Conservation (phyloP, 2,888 invertebrate genomes). For the Eulithis prunata region DNA sequence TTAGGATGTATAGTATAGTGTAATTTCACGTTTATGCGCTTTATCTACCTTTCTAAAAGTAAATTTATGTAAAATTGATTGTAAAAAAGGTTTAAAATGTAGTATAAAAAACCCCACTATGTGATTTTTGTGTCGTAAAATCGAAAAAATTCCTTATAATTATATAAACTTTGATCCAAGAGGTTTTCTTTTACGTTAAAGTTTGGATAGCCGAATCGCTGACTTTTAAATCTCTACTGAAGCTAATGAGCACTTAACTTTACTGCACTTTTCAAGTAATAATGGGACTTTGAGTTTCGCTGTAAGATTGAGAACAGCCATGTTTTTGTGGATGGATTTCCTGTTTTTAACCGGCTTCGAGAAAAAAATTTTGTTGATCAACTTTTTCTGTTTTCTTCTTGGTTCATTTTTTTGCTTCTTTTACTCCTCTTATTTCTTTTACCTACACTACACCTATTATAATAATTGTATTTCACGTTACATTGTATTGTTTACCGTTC, state of each 20-base stretch:
- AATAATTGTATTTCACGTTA: conserved; percentile 18
- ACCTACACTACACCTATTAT: conserved; percentile 9
- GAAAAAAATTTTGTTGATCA: not conserved
- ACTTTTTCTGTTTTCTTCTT: not conserved
- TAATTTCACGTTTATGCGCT: conserved; percentile 5
- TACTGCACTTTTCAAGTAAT: conserved; percentile 70
- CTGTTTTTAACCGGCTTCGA: not conserved
- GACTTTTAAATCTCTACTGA: conserved; percentile 49
- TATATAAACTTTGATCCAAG: conserved; percentile 29
- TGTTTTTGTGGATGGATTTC: conserved; percentile 32
- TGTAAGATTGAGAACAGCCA: conserved; percentile 53
- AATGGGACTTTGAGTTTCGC: conserved; percentile 66
- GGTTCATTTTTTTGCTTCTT: conserved; percentile 6
- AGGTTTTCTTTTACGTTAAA: conserved; percentile 35
- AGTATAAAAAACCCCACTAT: too few species aligned
- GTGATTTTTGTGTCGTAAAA: conserved; percentile 23
- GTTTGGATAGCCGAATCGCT: conserved; percentile 42
- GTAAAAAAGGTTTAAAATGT: too few species aligned
- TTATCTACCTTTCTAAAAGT: not conserved
- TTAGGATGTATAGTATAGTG: not conserved
- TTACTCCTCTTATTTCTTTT: conserved; percentile 6
- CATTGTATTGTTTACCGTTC: conserved; percentile 23
- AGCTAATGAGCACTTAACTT: conserved; percentile 66
- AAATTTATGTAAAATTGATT: too few species aligned
- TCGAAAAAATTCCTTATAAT: conserved; percentile 30